Evolutionary conservation across 2,113 vertebrate species (phyloP).

Genomic region (human (Homo sapiens)): GRCh38 chr6:105143501-105144000

Average conservation of each 20-base stretch:
- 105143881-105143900: background rate
- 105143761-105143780: background rate
- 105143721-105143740: background rate
- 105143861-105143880: background rate
- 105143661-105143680: background rate
- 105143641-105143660: background rate
- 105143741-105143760: background rate
- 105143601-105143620: background rate
- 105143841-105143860: background rate
- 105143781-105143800: background rate
- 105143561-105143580: background rate
- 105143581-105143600: background rate
- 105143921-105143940: background rate
- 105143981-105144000: background rate
- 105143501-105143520: background rate
- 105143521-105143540: background rate
- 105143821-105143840: background rate
- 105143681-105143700: background rate
- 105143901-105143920: background rate
- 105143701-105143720: background rate
- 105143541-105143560: background rate
- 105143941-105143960: background rate
- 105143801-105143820: too few relatives aligned
- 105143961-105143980: background rate
- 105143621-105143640: background rate